Evolutionary conservation across 2,888 invertebrate genomes (phyloP).

Genomic region (Aspidapion aeneum): DNA sequence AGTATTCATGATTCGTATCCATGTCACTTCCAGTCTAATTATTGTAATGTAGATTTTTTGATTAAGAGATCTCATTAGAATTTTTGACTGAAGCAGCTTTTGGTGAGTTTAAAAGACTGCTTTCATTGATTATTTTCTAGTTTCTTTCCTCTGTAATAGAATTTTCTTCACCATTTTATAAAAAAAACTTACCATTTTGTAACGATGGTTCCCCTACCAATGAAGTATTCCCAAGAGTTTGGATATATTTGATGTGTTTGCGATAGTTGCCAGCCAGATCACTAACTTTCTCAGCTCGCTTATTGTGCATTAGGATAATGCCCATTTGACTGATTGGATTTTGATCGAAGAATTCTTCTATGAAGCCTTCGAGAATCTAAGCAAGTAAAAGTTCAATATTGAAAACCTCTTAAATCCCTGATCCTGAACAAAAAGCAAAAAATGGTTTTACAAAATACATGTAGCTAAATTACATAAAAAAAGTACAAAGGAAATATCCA

Average conservation of each 20-base stretch:
- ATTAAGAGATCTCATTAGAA: too few species aligned
- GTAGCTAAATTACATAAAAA: not conserved
- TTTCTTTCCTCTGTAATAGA: too few species aligned
- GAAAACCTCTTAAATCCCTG: too few species aligned
- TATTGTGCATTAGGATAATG: slow-evolving; percentile 85
- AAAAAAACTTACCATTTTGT: slow-evolving; percentile 81
- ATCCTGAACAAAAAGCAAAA: slow-evolving; percentile 2
- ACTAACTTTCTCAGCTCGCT: slow-evolving; percentile 88
- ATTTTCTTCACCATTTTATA: too few species aligned
- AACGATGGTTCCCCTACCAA: slow-evolving; percentile 92
- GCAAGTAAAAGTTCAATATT: slow-evolving; percentile 34
- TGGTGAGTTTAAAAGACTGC: too few species aligned
- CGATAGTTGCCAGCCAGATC: slow-evolving; percentile 85
- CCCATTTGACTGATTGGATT: slow-evolving; percentile 98
- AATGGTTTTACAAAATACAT: not conserved
- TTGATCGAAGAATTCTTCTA: slow-evolving; percentile 97
- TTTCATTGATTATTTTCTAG: too few species aligned
- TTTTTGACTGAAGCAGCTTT: too few species aligned
- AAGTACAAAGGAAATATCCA: too few species aligned
- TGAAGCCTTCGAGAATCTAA: slow-evolving; percentile 85
- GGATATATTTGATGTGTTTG: slow-evolving; percentile 71
- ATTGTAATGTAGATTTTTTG: too few species aligned
- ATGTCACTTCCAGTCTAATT: too few species aligned
- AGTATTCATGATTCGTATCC: too few species aligned
- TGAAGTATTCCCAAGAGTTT: slow-evolving; percentile 59